A percentile compares a stretch with the other conserved stretches of the same genome.
phyloP scores from a whole-genome alignment of 1,140 invertebrate genomes.

The Scaptomyza montana region DNA sequence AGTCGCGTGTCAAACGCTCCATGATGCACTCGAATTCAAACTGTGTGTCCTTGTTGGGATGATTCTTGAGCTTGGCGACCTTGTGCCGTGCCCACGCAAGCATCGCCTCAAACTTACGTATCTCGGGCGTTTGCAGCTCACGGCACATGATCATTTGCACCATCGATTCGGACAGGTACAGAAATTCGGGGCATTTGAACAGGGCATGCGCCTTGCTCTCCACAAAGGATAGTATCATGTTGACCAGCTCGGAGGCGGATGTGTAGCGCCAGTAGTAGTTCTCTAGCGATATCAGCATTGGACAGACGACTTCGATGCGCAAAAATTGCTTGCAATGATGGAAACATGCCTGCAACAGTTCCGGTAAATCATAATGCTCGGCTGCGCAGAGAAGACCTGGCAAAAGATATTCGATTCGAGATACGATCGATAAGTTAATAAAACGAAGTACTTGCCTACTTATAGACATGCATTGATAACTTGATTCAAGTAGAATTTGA shows the following conservation, averaged over 20 bases:
- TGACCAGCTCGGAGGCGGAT: constrained; percentile 95
- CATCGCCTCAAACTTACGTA: constrained; percentile 97
- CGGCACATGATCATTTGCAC: constrained; percentile 97
- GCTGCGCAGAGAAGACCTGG: constrained; percentile 93
- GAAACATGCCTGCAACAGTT: constrained; percentile 96
- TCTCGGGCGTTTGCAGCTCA: constrained; percentile 93
- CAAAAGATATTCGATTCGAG: neutral
- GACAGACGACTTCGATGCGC: constrained; percentile 95
- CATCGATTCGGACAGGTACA: constrained; percentile 96
- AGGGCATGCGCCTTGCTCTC: constrained; percentile 93
- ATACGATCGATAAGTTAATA: neutral
- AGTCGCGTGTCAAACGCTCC: constrained; percentile 93
- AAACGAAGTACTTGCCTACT: too few species aligned
- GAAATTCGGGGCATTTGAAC: constrained; percentile 92
- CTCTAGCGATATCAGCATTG: constrained; percentile 95
- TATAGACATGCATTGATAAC: neutral
- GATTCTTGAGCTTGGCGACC: constrained; percentile 88
- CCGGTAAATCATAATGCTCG: constrained; percentile 96
- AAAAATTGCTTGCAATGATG: constrained; percentile 97
- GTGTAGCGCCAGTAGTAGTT: constrained; percentile 98
- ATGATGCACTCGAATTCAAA: constrained; percentile 96
- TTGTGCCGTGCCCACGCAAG: constrained; percentile 93
- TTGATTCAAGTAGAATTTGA: too few species aligned
- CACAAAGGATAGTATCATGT: constrained; percentile 96
- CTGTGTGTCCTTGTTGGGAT: constrained; percentile 91